These are phyloP conservation scores for Lacerta viridis DNA, from an alignment of 2,797 vertebrate species.

Conservation along the genomic window DNA sequence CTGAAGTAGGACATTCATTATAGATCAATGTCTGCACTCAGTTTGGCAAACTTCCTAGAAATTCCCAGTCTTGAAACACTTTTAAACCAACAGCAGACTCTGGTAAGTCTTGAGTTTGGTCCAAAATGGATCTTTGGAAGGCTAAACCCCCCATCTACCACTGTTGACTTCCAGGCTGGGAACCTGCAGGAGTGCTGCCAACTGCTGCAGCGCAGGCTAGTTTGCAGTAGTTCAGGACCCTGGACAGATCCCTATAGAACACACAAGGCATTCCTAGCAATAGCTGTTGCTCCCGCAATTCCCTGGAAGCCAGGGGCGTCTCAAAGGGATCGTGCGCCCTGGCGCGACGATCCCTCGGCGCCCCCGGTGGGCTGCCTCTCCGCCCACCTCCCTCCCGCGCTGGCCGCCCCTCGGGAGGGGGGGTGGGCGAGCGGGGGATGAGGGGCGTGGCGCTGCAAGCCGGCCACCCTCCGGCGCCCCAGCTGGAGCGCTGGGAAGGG, in stretches of 20 bases:
- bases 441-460: too few species aligned
- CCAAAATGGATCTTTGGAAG: background rate
- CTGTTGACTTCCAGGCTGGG: background rate
- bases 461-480: too few species aligned
- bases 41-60: slow-evolving; percentile 8
- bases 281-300: background rate
- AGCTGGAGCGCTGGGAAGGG: too few species aligned
- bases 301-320: background rate
- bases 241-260: background rate
- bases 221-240: slow-evolving; percentile 6
- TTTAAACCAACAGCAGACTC: background rate
- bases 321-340: too few species aligned
- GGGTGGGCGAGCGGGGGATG: too few species aligned
- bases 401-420: too few species aligned
- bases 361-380: too few species aligned
- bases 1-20: background rate
- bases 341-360: too few species aligned
- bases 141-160: background rate
- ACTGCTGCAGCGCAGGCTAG: background rate
- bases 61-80: background rate
- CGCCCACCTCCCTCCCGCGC: too few species aligned
- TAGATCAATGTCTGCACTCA: background rate
- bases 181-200: background rate
- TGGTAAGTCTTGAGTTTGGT: background rate
- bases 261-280: background rate